Conservation (phyloP, 2,888 invertebrate species). For the Julus scandinavius region DNA sequence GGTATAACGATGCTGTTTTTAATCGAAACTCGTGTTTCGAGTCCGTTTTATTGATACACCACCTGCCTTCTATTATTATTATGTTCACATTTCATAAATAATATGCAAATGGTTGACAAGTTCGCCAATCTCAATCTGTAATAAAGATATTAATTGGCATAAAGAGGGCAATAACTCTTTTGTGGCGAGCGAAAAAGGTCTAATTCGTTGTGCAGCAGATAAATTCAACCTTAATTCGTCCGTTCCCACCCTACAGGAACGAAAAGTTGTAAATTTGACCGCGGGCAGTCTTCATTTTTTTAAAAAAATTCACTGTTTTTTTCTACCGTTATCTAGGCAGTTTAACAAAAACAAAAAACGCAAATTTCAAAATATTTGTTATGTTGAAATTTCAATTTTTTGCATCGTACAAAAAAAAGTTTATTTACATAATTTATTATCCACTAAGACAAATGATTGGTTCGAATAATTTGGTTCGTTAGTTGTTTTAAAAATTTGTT, state of each 20-base stretch:
- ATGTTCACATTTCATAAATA: conserved; percentile 21
- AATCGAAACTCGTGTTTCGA: background rate
- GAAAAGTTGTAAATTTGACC: background rate
- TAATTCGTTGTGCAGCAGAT: background rate
- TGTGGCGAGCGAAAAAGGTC: background rate
- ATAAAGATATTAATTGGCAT: conserved; percentile 38
- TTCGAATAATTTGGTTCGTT: too few relatives aligned
- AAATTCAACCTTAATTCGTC: conserved; percentile 42
- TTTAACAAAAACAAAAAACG: background rate
- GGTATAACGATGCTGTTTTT: background rate
- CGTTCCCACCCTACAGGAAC: conserved; percentile 5
- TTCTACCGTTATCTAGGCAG: background rate
- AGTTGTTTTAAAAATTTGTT: too few relatives aligned
- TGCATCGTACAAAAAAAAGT: background rate
- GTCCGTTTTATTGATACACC: background rate
- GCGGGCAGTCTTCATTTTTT: background rate
- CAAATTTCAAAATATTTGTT: background rate
- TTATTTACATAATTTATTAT: too few relatives aligned
- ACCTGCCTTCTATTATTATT: background rate
- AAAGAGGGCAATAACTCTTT: conserved; percentile 28
- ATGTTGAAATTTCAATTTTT: background rate
- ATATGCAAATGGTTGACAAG: conserved; percentile 30
- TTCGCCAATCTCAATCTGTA: background rate
- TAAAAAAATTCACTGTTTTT: background rate
- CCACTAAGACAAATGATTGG: too few relatives aligned